Evolutionary conservation across 2,797 vertebrate species (phyloP).

Genomic region (Syncerus caffer): DNA sequence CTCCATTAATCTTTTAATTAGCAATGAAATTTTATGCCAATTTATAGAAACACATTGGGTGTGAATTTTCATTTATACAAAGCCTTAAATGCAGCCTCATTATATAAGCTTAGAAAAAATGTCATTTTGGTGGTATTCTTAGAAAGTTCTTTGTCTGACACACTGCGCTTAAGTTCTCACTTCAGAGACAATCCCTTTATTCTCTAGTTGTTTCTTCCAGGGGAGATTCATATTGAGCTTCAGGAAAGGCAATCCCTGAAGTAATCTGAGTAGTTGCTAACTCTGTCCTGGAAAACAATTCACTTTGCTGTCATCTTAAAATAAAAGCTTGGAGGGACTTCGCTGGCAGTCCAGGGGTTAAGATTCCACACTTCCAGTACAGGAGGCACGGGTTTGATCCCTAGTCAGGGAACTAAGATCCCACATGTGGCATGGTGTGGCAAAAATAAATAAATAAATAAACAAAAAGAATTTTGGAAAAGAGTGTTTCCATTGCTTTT

Average conservation of each 20-base stretch:
- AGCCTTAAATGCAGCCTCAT: neutral
- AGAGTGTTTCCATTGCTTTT: conserved; percentile 5
- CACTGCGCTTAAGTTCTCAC: neutral
- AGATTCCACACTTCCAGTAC: neutral
- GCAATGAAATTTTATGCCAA: neutral
- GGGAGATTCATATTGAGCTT: conserved; percentile 42
- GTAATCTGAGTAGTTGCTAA: conserved; percentile 48
- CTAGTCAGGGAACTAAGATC: neutral
- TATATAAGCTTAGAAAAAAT: neutral
- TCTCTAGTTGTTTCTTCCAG: conserved; percentile 11
- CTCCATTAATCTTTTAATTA: neutral
- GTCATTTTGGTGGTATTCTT: neutral
- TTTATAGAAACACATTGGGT: neutral
- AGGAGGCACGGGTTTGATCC: neutral
- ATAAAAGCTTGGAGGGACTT: neutral
- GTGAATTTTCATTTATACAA: neutral
- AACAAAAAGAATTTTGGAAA: conserved; percentile 19
- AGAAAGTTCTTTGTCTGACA: neutral
- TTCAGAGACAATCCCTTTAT: neutral
- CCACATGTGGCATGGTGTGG: neutral
- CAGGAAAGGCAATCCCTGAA: conserved; percentile 52
- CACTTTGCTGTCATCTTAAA: conserved; percentile 56
- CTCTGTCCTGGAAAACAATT: conserved; percentile 35
- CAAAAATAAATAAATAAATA: neutral
- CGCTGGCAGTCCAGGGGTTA: neutral